These are phyloP conservation scores for Anguilla pacifica DNA, from an alignment of 2,797 vertebrate genomes.

Conservation along the genomic window DNA sequence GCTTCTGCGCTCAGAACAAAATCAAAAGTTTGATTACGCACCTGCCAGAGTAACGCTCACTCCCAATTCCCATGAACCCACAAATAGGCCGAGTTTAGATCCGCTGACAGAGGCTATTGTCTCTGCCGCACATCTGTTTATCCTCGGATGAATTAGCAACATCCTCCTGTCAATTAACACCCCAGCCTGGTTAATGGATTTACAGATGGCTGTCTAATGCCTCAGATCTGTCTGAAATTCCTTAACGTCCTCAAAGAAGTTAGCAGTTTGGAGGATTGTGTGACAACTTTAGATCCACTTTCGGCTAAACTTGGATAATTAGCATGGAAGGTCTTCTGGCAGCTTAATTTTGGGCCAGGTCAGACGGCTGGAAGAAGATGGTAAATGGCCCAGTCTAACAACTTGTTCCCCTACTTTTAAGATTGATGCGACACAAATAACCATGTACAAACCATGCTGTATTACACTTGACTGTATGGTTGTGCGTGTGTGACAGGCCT, in stretches of 20 bases:
- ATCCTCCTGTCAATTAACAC: constrained; percentile 19
- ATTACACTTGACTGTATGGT: background rate
- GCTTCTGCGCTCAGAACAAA: background rate
- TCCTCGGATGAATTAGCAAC: background rate
- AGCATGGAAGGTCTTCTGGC: constrained; percentile 25
- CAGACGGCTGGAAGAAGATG: background rate
- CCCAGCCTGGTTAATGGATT: background rate
- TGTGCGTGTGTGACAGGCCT: background rate
- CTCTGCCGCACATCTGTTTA: background rate
- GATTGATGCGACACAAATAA: background rate
- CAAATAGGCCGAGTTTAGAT: background rate
- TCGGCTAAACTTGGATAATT: constrained; percentile 31
- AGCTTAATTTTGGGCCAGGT: constrained; percentile 37
- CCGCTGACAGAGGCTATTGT: background rate
- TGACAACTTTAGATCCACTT: constrained; percentile 4
- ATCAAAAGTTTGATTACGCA: background rate
- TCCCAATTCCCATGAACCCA: background rate
- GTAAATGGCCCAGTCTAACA: constrained; percentile 17
- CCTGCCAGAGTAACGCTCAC: background rate
- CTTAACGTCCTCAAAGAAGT: constrained; percentile 31
- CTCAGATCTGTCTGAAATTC: background rate
- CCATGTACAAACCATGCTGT: background rate
- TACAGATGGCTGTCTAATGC: constrained; percentile 11
- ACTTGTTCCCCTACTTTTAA: background rate
- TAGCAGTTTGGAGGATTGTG: constrained; percentile 9